Base-by-base conservation (phyloP, 2,797 vertebrate species). In the Synanceia verrucosa region DNA sequence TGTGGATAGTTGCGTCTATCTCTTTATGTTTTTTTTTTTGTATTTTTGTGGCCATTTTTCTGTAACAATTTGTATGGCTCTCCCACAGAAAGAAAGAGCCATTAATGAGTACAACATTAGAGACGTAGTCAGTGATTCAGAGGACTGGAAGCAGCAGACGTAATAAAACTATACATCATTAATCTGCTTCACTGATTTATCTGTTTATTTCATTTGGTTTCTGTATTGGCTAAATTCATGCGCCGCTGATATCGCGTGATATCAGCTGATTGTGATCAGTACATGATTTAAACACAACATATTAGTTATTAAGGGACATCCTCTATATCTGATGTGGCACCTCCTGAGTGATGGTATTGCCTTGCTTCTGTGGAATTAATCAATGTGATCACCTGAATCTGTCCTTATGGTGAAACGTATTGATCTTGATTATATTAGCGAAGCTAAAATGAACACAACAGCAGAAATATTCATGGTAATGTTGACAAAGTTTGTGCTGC, bases 401-500 rank as follows among this genome's bases (percentile, higher is more conserved):
- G 1, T 19, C 19, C 31, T 9, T 16, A 28, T 34, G 18, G 23
- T 18, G 9, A 58, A 43, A 58, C 29, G 21, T 41, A 61, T 47
- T 10, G 14, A 55, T 41, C 24, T 34, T 11, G 13, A 12, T 60
- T 11, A 1, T 9, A 23, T 47, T 31, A 28, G 6, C 13, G 29
- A 24, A 19, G 44, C 26, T 10, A 26, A 58, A 24, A 34, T 14
- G 28, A 41, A 14, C 24, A 68, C 14, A 59, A 1, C n/a, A 28
- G 12, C 43, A 23, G 59, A 29, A 24, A 21, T 75, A 51, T 57
- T 70, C 51, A 41, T 55, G 41, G 3, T 52, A 19, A 16, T 59
- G 23, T n/a, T 33, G 24, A 43, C 52, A 26, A 24, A 48, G 52
- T 36, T 10, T 26, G 53, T 2, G 48, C 56, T 36, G 78, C 78